Conservation (phyloP, 1,140 invertebrate species). For the Drosophila virilis region DNA sequence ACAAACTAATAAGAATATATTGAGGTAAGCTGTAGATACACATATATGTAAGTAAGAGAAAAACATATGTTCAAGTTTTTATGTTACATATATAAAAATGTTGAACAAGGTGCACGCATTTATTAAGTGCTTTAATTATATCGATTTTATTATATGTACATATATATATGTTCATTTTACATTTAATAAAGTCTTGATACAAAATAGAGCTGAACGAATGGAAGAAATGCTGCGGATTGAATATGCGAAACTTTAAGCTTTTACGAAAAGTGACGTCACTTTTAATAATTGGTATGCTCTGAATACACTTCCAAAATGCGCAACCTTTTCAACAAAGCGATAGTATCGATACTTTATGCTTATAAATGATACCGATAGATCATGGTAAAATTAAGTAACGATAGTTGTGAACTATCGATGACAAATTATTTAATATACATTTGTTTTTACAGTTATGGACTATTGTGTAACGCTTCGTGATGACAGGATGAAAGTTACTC, state of each 20-base stretch:
- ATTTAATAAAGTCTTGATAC: constrained; percentile 44
- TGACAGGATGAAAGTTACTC: too few relatives aligned
- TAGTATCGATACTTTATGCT: neutral
- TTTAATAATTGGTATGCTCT: too few relatives aligned
- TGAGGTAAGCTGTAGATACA: neutral
- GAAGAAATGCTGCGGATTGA: neutral
- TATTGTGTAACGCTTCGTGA: neutral
- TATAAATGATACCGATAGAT: neutral
- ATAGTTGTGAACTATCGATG: neutral
- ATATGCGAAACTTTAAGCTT: neutral
- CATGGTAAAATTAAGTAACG: neutral
- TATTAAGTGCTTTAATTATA: constrained; percentile 31
- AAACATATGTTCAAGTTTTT: constrained; percentile 48
- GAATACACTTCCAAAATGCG: neutral
- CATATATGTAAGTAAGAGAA: constrained; percentile 4
- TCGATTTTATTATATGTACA: constrained; percentile 32
- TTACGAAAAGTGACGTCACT: constrained; percentile 8
- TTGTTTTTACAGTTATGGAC: neutral
- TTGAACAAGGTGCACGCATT: constrained; percentile 40
- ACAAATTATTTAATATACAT: neutral
- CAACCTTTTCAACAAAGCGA: neutral
- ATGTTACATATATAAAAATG: constrained; percentile 47
- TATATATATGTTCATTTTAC: constrained; percentile 32
- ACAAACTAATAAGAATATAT: constrained; percentile 19
- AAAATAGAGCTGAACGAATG: neutral